phyloP scores from a whole-genome alignment of 2,797 vertebrate genomes.

The Sphaeramia orbicularis region DNA sequence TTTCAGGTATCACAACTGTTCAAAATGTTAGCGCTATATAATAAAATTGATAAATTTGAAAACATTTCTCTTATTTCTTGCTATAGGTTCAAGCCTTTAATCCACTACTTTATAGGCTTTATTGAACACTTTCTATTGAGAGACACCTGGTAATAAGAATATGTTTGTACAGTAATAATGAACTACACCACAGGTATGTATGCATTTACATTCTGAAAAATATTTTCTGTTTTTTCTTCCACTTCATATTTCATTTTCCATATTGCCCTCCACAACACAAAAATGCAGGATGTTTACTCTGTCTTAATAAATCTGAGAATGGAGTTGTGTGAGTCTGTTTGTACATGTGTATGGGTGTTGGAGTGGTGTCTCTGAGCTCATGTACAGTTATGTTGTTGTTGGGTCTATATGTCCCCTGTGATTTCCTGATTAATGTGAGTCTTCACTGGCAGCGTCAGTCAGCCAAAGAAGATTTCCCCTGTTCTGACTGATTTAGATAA shows the following conservation, averaged over 20 bases:
- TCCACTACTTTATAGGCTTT: no score
- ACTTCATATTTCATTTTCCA: not conserved
- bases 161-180: no score
- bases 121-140: no score
- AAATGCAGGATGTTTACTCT: conserved; percentile 4
- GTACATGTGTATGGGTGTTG: not conserved
- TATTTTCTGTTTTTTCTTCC: no score
- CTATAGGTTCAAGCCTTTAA: no score
- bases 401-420: conserved; percentile 24
- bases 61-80: no score
- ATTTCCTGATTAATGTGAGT: conserved; percentile 43
- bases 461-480: conserved; percentile 25
- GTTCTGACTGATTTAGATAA: conserved; percentile 62
- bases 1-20: no score
- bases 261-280: not conserved
- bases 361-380: conserved; percentile 2
- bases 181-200: no score
- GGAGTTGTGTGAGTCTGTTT: conserved; percentile 7
- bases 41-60: no score
- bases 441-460: conserved; percentile 34
- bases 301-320: not conserved
- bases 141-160: no score
- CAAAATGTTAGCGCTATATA: no score
- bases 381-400: conserved; percentile 20
- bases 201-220: no score